Evolutionary conservation across 53 echinoderm and acorn worm species (phyloP), one percentile per base, ranked within the genome.

Genomic region (Luidia sarsii): DNA sequence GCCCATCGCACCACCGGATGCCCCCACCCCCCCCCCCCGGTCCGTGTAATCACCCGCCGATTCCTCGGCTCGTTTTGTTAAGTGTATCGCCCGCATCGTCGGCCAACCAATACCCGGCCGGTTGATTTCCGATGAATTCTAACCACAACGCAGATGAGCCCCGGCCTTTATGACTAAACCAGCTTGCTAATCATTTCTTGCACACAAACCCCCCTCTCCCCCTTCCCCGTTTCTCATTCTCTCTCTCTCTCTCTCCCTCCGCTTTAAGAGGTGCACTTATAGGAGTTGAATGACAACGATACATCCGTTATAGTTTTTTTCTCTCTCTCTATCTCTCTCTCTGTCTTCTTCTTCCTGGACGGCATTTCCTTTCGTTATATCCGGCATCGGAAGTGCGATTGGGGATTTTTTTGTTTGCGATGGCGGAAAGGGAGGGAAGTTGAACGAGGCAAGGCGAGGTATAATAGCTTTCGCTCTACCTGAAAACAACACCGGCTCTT

Each of bases 41-140:
- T n/a, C n/a, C n/a, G n/a, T n/a, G n/a, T n/a, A n/a, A n/a, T n/a
- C n/a, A n/a, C n/a, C n/a, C n/a, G n/a, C n/a, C n/a, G n/a, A n/a
- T n/a, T n/a, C n/a, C n/a, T n/a, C n/a, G n/a, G n/a, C n/a, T 57
- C 38, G 41, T 39, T 7, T 57, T 36, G 57, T 75, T 41, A 75
- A 75, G 75, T 75, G 59, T 39, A 77, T 77, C 61, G 77, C 61
- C 28, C 19, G 77, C 77, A 77, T 55, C n/a, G n/a, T 61, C 61
- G 1, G 61, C 19, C 25, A 11, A 77, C 36, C 34, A 59, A 77
- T 60, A 46, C n/a, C 43, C 77, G 31, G 48, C 41, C 32, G 33
- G 61, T 33, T 46, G 10, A 60, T 43, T 77, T 77, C 77, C 60
- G 61, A 77, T 77, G 77, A 45, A 46, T 77, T 0, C 39, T 55